Base-by-base conservation (phyloP, 2,888 invertebrate species). In the Idaea aversata region DNA sequence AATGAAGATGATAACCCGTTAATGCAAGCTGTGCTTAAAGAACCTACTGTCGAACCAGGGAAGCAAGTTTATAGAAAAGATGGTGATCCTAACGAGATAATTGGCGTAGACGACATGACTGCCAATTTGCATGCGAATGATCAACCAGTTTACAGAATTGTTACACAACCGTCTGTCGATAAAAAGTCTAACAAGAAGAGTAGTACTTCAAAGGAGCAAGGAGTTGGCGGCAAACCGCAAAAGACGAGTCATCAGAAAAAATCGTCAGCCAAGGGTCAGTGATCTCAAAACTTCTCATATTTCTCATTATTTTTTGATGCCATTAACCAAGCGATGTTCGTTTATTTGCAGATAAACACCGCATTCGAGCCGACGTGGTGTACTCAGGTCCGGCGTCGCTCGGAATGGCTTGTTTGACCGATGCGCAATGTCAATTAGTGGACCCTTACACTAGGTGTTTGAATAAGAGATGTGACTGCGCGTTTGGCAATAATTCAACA, bases 391-490 rank as follows among this genome's bases (percentile, higher is more conserved):
- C 93, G 61, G 95, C 97, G 6, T 97, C 97, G 16, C 91, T 98
- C 57, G 98, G 98, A 6, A 93, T 96, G 79, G 89, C 95, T 4
- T 98, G 98, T 81, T 90, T 94, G 59, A 94, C 94, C 34, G 96
- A 97, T 85, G 89, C 95, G 47, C 97, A 98, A 87, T 98, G 98
- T 80, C 95, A 95, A 77, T 93, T 95, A 75, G 95, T 97, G 6
- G 98, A 98, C 90, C 94, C 96, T 0, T 93, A 95, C 81, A 96
- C 97, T 0, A 90, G 95, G 65, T 98, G 98, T 83, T 85, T 94
- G 35, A 94, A 95, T 76, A 97, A 97, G 65, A 83, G 94, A 66
- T 98, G 98, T 81, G 97, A 98, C 80, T 98, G 98, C 82, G 89
- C 94, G 10, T 87, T 93, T 69, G 90, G 92, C 62, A 92, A 90